Conservation (phyloP, 1,140 invertebrate species). For the Monochamus saltuarius region DNA sequence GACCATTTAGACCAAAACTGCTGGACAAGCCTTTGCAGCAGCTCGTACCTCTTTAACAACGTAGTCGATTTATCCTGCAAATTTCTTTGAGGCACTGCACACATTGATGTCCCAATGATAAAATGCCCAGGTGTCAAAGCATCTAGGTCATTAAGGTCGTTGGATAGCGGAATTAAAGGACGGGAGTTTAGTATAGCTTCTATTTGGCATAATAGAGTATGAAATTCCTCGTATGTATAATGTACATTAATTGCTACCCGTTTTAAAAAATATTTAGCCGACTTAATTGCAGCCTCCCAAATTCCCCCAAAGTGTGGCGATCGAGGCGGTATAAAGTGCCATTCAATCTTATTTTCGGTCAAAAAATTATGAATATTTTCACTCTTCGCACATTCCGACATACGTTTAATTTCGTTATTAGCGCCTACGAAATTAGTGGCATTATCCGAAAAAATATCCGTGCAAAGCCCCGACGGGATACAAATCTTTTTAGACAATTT, state of each 20-base stretch:
- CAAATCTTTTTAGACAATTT: slow-evolving; percentile 41
- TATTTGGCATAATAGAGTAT: not conserved
- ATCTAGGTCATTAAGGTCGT: not conserved
- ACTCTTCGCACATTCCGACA: not conserved
- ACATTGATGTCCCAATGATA: not conserved
- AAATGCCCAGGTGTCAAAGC: not conserved
- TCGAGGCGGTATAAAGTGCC: slow-evolving; percentile 49
- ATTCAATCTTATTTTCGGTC: slow-evolving; percentile 34
- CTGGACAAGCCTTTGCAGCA: too few relatives aligned
- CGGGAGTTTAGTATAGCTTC: not conserved
- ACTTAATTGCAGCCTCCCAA: slow-evolving; percentile 42
- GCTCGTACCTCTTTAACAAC: not conserved
- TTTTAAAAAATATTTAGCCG: slow-evolving; percentile 28
- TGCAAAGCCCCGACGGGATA: slow-evolving; percentile 26
- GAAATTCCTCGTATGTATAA: slow-evolving; percentile 13
- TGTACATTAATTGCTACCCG: not conserved
- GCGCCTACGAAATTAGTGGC: slow-evolving; percentile 39
- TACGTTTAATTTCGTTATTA: not conserved
- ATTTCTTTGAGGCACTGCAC: not conserved
- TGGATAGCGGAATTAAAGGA: slow-evolving; percentile 13
- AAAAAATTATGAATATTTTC: not conserved
- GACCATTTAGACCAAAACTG: too few relatives aligned
- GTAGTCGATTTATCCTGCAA: not conserved
- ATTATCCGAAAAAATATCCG: slow-evolving; percentile 34
- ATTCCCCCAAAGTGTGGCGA: slow-evolving; percentile 49